phyloP scores from a whole-genome alignment of 2,113 vertebrate species.

The Catharus minimus region DNA sequence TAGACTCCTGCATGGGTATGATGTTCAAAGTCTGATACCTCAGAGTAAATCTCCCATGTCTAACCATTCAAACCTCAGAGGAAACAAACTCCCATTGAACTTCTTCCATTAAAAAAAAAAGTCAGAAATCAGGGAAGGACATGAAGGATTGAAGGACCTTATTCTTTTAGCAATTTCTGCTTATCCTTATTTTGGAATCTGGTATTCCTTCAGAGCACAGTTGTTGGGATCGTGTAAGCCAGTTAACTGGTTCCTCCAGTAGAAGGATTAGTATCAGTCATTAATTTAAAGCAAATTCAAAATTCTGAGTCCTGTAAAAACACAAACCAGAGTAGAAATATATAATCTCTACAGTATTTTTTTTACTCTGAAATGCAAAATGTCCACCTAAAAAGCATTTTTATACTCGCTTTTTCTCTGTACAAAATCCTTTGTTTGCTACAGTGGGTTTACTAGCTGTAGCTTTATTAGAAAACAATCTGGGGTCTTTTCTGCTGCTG shows the following conservation, averaged over 20 bases:
- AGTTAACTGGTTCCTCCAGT: neutral
- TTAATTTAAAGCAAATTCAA: neutral
- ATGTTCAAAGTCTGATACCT: neutral
- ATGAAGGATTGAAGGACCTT: neutral
- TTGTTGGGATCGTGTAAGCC: neutral
- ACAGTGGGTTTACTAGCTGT: neutral
- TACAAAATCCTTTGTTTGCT: neutral
- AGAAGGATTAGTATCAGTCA: neutral
- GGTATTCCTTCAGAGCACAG: neutral
- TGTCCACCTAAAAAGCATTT: neutral
- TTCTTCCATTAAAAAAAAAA: neutral
- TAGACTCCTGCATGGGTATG: rapidly evolving
- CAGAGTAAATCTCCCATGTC: neutral
- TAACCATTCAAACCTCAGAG: neutral
- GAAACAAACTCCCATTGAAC: neutral
- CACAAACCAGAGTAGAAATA: neutral
- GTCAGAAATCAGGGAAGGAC: neutral
- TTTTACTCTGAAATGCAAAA: neutral
- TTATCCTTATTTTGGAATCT: neutral
- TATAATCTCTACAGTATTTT: neutral
- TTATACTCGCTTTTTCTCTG: neutral
- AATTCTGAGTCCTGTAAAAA: neutral
- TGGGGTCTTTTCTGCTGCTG: neutral
- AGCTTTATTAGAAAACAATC: neutral
- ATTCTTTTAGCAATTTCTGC: neutral